A percentile compares a stretch with the other conserved stretches of the same genome.
Conservation (phyloP, 2,888 invertebrate species). For the Tipula confusa region DNA sequence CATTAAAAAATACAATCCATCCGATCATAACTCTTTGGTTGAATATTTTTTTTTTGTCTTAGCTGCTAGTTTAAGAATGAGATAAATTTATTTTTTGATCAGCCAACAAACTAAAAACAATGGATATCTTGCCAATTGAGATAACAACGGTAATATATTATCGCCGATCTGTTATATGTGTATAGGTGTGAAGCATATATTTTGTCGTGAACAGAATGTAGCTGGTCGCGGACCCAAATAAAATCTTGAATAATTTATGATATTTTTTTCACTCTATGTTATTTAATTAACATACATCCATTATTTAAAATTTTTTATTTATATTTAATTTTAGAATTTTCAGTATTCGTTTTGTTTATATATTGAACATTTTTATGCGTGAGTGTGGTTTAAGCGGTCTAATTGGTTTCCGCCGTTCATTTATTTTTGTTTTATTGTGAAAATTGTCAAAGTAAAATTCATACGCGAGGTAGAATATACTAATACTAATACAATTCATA, state of each 20-base stretch:
- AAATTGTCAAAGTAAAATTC: background rate
- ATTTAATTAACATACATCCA: slow-evolving; percentile 25
- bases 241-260: background rate
- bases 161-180: no score
- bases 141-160: background rate
- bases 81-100: background rate
- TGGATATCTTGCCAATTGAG: background rate
- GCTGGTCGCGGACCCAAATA: background rate
- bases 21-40: background rate
- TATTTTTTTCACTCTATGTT: slow-evolving; percentile 14
- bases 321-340: slow-evolving; percentile 20
- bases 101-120: background rate
- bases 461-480: slow-evolving; percentile 8
- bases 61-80: background rate
- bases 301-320: slow-evolving; percentile 9
- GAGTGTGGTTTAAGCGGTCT: slow-evolving; percentile 29
- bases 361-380: background rate
- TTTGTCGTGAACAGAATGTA: background rate
- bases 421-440: background rate
- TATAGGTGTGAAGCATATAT: no score
- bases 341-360: background rate
- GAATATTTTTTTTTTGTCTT: background rate
- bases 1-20: background rate
- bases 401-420: slow-evolving; percentile 27
- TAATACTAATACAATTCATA: background rate